Evolutionary conservation across 92 coral and sea anemone species (phyloP), one percentile per base, ranked within the genome.

Genomic region (Porites divaricata): DNA sequence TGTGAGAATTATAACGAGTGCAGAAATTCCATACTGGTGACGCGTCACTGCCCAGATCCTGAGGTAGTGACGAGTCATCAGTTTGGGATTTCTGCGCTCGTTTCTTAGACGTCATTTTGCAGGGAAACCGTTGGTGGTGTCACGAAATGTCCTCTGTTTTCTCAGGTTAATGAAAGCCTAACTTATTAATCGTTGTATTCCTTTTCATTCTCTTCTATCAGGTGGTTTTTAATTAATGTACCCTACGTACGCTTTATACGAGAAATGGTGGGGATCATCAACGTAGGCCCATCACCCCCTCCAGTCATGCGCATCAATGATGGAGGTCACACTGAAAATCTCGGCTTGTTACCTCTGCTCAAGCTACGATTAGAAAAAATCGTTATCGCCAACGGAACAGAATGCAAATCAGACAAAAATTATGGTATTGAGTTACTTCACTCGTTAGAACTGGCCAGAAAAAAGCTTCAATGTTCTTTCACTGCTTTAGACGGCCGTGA

Each of bases 251-350:
- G 91, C 48, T 84, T 70, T 52, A 75, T 87, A 19, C 90, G 91
- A 23, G 81, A 83, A 74, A 73, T 79, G 74, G 14, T 77, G 21
- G 88, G 77, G 22, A 72, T 87, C 10, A 54, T 76, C 45, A 68
- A 79, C 59, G 76, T 74, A 7, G 94, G 91, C 28, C 87, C 91
- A 25, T 70, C 49, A 8, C 91, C 94, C 24, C 94, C 94, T 28
- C 70, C 94, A 2, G 75, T 91, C 2, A 63, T 91, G 61, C 75
- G 58, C 73, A 85, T 91, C 45, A 91, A 91, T 67, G 94, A 91
- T 66, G 94, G 94, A 4, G 94, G 94, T 13, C 94, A 91, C 70
- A 57, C 73, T 65, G 91, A 91, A 79, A 91, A 91, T 66, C 86
- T 91, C 14, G 92, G 88, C 41, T 22, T 88, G 65, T 59, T 88